Percentiles rank a stretch among this genome's conserved stretches.
Conservation (phyloP, 1,140 invertebrate genomes). For the Zaprionus ornatus region DNA sequence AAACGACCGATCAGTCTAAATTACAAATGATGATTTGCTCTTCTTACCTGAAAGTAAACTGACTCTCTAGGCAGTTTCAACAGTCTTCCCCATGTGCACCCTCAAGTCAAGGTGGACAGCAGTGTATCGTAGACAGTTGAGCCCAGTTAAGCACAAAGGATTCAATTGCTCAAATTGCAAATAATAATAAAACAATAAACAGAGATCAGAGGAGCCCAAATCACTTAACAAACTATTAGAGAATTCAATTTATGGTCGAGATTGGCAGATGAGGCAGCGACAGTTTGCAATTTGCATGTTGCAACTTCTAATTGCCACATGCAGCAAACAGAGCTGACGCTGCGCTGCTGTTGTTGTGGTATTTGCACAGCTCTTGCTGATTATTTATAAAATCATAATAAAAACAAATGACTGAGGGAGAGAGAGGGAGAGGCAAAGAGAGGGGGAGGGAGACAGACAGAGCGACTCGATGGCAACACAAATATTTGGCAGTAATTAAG, state of each 20-base stretch:
- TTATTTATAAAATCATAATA: conserved; percentile 7
- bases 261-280: not conserved
- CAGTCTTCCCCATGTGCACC: no score
- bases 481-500: conserved; percentile 41
- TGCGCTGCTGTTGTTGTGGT: not conserved
- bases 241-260: not conserved
- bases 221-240: not conserved
- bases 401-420: not conserved
- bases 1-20: no score
- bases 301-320: not conserved
- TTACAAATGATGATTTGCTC: no score
- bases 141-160: not conserved
- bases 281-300: not conserved
- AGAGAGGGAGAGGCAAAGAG: not conserved
- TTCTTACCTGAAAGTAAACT: no score
- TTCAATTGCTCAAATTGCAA: not conserved
- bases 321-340: not conserved
- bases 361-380: not conserved
- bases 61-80: no score
- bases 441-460: not conserved
- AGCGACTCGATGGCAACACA: not conserved
- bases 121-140: not conserved
- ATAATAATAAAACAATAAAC: not conserved
- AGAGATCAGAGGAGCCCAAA: not conserved
- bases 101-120: no score